phyloP scores from a whole-genome alignment of 2,888 invertebrate genomes.

The Acrobasis consociella region DNA sequence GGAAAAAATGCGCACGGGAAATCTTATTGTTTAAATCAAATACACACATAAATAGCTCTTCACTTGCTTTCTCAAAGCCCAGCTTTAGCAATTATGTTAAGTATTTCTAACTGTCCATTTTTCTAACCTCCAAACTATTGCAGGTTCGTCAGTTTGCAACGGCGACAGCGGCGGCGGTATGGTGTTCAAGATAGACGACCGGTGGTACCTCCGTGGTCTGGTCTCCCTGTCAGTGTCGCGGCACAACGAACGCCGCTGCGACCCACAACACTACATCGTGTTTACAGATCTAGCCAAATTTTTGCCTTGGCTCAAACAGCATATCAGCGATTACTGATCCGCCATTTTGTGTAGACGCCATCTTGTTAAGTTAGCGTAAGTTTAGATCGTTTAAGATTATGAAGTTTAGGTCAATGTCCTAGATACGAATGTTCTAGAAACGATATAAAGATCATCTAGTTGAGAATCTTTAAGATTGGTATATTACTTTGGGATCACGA shows the following conservation, averaged over 20 bases:
- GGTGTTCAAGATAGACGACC: slow-evolving; percentile 66
- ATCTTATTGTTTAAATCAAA: too few species aligned
- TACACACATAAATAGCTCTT: neutral
- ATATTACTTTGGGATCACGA: too few species aligned
- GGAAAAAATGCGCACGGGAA: too few species aligned
- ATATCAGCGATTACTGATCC: slow-evolving; percentile 45
- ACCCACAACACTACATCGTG: slow-evolving; percentile 83
- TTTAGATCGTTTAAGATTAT: neutral
- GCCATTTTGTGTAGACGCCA: slow-evolving; percentile 29
- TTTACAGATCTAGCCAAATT: slow-evolving; percentile 84
- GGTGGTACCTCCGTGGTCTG: slow-evolving; percentile 76
- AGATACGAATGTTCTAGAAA: neutral
- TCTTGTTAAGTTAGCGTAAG: slow-evolving; percentile 20
- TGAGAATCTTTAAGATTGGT: too few species aligned
- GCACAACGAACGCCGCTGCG: slow-evolving; percentile 82
- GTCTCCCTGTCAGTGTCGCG: slow-evolving; percentile 83
- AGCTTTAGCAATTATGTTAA: neutral
- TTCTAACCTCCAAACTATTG: neutral
- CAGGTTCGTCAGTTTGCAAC: slow-evolving; percentile 84
- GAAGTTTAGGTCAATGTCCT: neutral
- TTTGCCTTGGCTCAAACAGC: slow-evolving; percentile 76
- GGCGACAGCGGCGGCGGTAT: slow-evolving; percentile 80
- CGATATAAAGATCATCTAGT: too few species aligned
- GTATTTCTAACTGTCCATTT: neutral
- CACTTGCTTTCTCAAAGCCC: neutral